phyloP scores from a whole-genome alignment of 2,888 invertebrate genomes.

The Entomobrya multifasciata region DNA sequence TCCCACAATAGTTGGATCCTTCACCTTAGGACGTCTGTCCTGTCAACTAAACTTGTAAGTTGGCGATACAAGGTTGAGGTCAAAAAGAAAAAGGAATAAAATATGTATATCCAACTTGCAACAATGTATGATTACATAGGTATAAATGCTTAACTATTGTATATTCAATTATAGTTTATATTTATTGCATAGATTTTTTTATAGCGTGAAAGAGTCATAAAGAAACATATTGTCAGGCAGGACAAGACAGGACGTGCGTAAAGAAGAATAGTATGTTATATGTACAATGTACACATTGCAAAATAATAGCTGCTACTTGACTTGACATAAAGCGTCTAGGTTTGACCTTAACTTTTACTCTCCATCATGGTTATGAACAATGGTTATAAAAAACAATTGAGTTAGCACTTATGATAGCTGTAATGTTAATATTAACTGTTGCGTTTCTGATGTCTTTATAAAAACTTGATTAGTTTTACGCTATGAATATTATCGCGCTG shows the following conservation, averaged over 20 bases:
- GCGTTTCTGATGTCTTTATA: too few species aligned
- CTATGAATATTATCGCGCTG: too few species aligned
- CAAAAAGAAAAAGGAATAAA: conserved; percentile 27
- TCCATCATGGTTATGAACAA: conserved; percentile 25
- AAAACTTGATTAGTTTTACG: too few species aligned
- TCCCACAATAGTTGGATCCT: conserved; percentile 64
- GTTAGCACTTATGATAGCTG: not conserved
- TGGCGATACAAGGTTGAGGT: conserved; percentile 70
- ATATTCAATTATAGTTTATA: too few species aligned
- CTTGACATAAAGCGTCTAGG: conserved; percentile 20
- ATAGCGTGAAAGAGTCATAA: too few species aligned
- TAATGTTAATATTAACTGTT: too few species aligned
- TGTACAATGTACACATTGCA: not conserved
- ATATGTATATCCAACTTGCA: not conserved
- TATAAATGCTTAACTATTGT: too few species aligned
- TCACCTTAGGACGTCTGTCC: conserved; percentile 72
- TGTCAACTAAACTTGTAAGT: conserved; percentile 39
- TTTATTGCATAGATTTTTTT: too few species aligned
- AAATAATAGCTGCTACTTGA: not conserved
- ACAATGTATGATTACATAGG: too few species aligned
- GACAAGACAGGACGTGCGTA: conserved; percentile 6
- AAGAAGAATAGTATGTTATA: not conserved
- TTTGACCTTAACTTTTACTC: conserved; percentile 70
- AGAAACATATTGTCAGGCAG: too few species aligned
- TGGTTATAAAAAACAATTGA: not conserved